Percentiles rank a stretch among this genome's conserved stretches.
phyloP scores from a whole-genome alignment of 2,113 vertebrate species.

The Peromyscus maniculatus region DNA sequence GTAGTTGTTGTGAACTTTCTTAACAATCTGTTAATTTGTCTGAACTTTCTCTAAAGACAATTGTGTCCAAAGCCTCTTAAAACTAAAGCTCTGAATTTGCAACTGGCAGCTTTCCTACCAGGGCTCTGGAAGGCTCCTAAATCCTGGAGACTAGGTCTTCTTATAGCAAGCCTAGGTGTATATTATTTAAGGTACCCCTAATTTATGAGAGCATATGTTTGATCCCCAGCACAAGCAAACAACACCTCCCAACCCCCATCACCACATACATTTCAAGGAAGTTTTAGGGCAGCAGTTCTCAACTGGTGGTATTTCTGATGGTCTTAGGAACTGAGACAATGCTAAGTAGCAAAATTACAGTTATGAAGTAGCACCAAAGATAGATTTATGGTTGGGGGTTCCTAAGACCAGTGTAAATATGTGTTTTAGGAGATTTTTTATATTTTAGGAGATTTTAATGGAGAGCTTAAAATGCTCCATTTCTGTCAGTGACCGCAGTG shows the following conservation, averaged over 20 bases:
- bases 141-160: constrained; percentile 29
- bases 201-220: background rate
- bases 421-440: too few species aligned
- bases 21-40: constrained; percentile 60
- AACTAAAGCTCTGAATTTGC: constrained; percentile 47
- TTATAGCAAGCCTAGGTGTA: background rate
- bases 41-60: constrained; percentile 50
- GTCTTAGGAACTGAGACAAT: background rate
- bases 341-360: too few species aligned
- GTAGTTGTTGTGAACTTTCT: constrained; percentile 14
- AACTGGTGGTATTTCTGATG: background rate
- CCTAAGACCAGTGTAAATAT: too few species aligned
- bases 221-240: background rate
- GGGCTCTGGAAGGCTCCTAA: background rate
- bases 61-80: constrained; percentile 54
- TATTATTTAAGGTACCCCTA: background rate
- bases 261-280: background rate
- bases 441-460: background rate
- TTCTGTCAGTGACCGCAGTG: background rate
- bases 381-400: too few species aligned
- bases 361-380: too few species aligned
- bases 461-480: background rate
- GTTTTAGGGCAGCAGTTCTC: background rate
- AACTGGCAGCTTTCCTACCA: constrained; percentile 34
- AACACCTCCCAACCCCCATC: background rate